Conservation (phyloP, 2,113 vertebrate genomes). For the Tetrao urogallus region DNA sequence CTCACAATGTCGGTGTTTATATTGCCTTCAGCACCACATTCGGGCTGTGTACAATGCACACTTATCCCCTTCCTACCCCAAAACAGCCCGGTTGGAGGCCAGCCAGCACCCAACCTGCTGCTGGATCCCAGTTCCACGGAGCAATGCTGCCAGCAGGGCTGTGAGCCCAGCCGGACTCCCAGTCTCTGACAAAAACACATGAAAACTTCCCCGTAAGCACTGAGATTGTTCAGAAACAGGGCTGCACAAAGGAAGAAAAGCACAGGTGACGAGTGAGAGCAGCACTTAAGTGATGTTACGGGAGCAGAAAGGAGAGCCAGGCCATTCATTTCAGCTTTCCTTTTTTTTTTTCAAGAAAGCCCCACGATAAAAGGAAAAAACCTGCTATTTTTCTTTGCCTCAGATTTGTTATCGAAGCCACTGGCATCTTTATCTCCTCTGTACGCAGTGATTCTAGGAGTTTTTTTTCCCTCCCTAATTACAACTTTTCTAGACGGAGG, state of each 20-base stretch:
- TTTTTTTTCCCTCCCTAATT: not conserved
- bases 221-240: not conserved
- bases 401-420: not conserved
- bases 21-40: not conserved
- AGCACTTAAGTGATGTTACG: not conserved
- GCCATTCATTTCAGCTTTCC: not conserved
- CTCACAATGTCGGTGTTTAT: not conserved
- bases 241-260: not conserved
- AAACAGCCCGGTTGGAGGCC: not conserved
- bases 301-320: not conserved
- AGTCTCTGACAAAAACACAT: not conserved
- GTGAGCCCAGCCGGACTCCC: accelerated
- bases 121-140: not conserved
- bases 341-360: not conserved
- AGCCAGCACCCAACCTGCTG: not conserved
- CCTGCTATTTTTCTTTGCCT: not conserved
- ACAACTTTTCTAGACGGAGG: not conserved
- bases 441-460: not conserved
- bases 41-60: not conserved
- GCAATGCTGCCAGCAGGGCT: not conserved
- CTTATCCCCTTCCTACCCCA: not conserved
- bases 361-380: not conserved
- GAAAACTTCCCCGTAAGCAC: not conserved
- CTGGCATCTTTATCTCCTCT: not conserved
- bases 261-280: not conserved